These are phyloP conservation scores for Trichogramma dendrolimi DNA, from an alignment of 2,888 invertebrate species.

Conservation along the genomic window DNA sequence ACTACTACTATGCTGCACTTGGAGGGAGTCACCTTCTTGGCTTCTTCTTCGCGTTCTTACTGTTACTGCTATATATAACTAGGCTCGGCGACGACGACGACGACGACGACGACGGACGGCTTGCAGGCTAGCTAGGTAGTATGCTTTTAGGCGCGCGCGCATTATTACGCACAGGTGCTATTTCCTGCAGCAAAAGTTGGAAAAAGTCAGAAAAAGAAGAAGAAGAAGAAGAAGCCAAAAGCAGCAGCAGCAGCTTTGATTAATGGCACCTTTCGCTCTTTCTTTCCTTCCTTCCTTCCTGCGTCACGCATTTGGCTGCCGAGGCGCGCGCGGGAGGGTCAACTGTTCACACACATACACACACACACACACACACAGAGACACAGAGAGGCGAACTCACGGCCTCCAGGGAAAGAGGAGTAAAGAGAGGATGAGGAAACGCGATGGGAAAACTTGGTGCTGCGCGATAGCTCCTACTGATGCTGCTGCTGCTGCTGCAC, in stretches of 20 bases:
- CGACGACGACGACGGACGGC: too few species aligned
- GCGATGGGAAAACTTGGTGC: slow-evolving; percentile 15
- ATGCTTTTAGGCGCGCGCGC: not conserved
- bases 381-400: too few species aligned
- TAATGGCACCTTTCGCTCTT: slow-evolving; percentile 3
- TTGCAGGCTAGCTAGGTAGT: too few species aligned
- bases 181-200: not conserved
- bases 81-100: too few species aligned
- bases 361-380: too few species aligned
- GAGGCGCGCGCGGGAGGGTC: slow-evolving; percentile 1
- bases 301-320: not conserved
- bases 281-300: not conserved
- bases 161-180: slow-evolving; percentile 2
- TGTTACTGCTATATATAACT: too few species aligned
- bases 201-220: not conserved
- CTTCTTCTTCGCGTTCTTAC: too few species aligned
- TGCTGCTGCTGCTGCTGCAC: not conserved
- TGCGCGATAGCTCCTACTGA: slow-evolving; percentile 6
- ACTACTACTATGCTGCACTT: too few species aligned
- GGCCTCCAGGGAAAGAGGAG: too few species aligned
- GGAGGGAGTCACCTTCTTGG: too few species aligned
- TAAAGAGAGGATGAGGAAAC: not conserved
- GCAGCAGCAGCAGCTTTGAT: slow-evolving; percentile 1
- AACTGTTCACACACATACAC: not conserved
- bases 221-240: not conserved